These are phyloP conservation scores for Microhierax caerulescens DNA, from an alignment of 2,797 vertebrate species.

Conservation along the genomic window DNA sequence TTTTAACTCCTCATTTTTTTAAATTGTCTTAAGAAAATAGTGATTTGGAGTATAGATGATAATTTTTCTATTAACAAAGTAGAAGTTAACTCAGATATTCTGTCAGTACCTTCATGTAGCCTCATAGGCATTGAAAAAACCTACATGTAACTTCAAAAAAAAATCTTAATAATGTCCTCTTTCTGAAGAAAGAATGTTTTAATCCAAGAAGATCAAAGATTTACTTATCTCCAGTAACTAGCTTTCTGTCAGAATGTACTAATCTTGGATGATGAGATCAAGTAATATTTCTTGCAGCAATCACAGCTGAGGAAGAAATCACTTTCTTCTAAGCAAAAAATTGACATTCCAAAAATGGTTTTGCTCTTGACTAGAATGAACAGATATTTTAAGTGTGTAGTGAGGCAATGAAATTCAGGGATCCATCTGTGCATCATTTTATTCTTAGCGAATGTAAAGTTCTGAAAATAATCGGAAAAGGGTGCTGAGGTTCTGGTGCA, in stretches of 20 bases:
- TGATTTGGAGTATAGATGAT: neutral
- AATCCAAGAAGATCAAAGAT: neutral
- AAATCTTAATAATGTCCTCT: neutral
- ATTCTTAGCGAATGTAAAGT: neutral
- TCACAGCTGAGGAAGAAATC: neutral
- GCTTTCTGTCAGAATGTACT: neutral
- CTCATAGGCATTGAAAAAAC: neutral
- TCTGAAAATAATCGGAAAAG: constrained; percentile 12
- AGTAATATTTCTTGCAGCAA: neutral
- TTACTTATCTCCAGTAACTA: neutral
- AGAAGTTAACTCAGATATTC: neutral
- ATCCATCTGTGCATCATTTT: constrained; percentile 41
- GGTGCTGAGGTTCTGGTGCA: neutral
- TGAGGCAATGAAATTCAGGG: neutral
- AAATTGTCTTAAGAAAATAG: neutral
- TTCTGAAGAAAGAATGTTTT: neutral
- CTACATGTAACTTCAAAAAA: neutral
- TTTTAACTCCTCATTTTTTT: neutral
- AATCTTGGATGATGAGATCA: neutral
- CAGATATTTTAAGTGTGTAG: constrained; percentile 13
- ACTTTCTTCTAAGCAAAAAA: neutral
- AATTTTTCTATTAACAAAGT: neutral
- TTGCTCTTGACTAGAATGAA: neutral
- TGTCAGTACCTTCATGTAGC: neutral
- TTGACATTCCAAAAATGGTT: neutral